Evolutionary conservation across 2,888 invertebrate genomes (phyloP), one percentile per base, ranked within the genome.

Genomic region (Agonopterix arenella): DNA sequence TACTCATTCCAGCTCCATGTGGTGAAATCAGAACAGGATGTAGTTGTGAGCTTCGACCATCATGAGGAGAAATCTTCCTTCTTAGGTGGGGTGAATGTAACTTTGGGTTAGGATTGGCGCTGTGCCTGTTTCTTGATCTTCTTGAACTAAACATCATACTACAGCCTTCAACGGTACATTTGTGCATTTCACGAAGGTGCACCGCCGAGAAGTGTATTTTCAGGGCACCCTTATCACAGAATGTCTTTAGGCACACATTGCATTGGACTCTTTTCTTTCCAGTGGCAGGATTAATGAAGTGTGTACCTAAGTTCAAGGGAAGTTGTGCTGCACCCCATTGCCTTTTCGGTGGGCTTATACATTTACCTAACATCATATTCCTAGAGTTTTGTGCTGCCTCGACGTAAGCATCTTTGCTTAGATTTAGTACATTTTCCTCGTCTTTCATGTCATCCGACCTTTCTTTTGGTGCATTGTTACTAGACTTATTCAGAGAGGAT

Each of bases 151-250:
- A 99, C 97, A 98, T 98, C 97, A 98, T 98, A 77, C 97, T 98
- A 84, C 99, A 99, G 0, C 98, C 98, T 75, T 97, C 97, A 0
- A 99, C 98, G 0, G 99, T 98, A 77, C 99, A 99, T 84, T 97
- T 97, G 84, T 99, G 99, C 99, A 99, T 99, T 90, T 99, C 99
- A 42, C 98, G 93, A 53, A 99, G 86, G 77, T 99, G 99, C 8
- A 99, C 99, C 0, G 99, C 99, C 47, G 98, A 98, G 76, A 98
- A 99, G 80, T 99, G 99, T 7, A 99, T 99, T 88, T 99, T 99
- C 18, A 99, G 90, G 1, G 99, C 99, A 55, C 99, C 99, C 89
- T 99, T 99, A 90, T 99, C 99, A 91, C 99, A 99, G 89, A 99
- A 99, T 11, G 99, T 99, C 89, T 99, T 99, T 55, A 98, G 90